These are phyloP conservation scores for Ctenochaetus hawaiiensis DNA, from an alignment of 2,797 vertebrate genomes.

Conservation along the genomic window DNA sequence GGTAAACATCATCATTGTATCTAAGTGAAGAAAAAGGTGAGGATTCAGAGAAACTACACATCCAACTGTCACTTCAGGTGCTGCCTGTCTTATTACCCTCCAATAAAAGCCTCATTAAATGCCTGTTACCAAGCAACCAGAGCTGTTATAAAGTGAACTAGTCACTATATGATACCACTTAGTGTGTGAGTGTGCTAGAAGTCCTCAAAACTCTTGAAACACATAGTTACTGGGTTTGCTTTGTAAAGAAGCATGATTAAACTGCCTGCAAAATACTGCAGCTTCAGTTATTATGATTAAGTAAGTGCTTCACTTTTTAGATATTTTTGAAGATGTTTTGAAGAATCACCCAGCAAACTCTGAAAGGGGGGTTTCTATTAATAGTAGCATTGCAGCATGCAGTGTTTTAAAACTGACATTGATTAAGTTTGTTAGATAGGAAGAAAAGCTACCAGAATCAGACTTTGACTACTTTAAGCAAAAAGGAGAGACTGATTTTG, in stretches of 20 bases:
- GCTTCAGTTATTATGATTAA: not conserved
- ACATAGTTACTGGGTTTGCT: not conserved
- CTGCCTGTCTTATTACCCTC: conserved; percentile 29
- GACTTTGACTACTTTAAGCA: not conserved
- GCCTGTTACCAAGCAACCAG: conserved; percentile 61
- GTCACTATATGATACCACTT: conserved; percentile 37
- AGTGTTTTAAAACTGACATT: not conserved
- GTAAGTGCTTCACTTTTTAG: not conserved
- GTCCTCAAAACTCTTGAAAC: conserved; percentile 6
- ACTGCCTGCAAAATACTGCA: not conserved
- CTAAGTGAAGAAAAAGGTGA: conserved; percentile 4
- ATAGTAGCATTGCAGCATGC: not conserved
- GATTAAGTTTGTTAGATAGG: not conserved
- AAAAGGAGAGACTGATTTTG: not conserved
- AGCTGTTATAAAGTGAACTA: conserved; percentile 18
- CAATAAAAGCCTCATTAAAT: conserved; percentile 58
- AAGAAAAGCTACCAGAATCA: not conserved
- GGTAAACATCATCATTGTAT: conserved; percentile 1
- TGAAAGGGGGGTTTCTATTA: not conserved
- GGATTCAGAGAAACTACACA: conserved; percentile 16
- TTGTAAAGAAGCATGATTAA: not conserved
- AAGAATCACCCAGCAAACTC: not conserved
- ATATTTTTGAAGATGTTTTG: not conserved
- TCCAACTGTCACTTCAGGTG: conserved; percentile 27
- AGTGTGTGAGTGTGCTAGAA: conserved; percentile 1